phyloP scores from a whole-genome alignment of 2,888 invertebrate species.

The Amaurobius ferox region DNA sequence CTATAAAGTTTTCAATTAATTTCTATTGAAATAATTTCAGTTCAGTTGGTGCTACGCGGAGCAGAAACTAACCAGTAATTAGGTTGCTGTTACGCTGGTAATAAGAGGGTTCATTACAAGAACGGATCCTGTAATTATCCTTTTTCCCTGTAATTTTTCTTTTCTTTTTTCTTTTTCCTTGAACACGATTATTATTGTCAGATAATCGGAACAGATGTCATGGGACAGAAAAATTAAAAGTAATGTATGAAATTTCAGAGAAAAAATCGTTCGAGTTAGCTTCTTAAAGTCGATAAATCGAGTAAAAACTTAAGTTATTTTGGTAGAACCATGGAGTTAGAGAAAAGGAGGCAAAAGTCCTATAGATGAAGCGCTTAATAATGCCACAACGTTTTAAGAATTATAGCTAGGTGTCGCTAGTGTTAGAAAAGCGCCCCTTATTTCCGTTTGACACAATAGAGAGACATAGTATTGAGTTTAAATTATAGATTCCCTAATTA shows the following conservation, averaged over 20 bases:
- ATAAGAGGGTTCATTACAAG: background rate
- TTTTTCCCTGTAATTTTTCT: background rate
- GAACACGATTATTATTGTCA: background rate
- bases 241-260: background rate
- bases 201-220: background rate
- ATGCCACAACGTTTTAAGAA: no score
- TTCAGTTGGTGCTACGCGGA: background rate
- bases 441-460: no score
- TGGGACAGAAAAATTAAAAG: background rate
- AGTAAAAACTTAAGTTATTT: no score
- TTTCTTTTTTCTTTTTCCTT: background rate
- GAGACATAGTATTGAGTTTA: no score
- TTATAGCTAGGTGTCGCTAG: no score
- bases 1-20: slow-evolving; percentile 6
- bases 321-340: no score
- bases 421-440: no score
- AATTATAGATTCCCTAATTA: no score
- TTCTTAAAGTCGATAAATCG: no score
- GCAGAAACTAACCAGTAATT: slow-evolving; percentile 9
- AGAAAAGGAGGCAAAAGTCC: no score
- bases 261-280: no score
- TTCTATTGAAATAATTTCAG: background rate
- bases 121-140: background rate
- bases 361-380: no score
- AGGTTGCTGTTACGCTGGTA: background rate